Conservation (phyloP, 2,113 vertebrate species). For the Cervus canadensis region DNA sequence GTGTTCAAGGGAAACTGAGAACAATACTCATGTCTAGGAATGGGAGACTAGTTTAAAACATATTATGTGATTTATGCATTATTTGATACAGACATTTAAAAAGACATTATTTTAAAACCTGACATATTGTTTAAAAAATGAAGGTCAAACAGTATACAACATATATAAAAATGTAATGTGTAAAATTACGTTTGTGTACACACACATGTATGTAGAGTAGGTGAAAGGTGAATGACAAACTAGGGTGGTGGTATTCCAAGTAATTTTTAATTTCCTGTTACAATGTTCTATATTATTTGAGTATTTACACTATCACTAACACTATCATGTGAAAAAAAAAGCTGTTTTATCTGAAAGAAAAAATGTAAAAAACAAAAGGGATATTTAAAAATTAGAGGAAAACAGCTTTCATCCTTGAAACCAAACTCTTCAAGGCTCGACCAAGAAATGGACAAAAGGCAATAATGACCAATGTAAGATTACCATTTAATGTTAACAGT, state of each 20-base stretch:
- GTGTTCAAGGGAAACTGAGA: slow-evolving; percentile 13
- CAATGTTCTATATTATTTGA: background rate
- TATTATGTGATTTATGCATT: background rate
- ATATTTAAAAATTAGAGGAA: slow-evolving; percentile 24
- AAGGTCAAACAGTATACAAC: background rate
- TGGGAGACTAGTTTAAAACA: background rate
- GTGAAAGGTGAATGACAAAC: background rate
- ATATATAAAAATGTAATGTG: background rate
- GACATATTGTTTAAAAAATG: background rate
- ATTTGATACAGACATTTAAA: background rate
- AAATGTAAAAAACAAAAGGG: background rate
- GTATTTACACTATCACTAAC: background rate
- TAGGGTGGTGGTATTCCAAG: background rate
- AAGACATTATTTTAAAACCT: background rate
- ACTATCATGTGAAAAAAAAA: slow-evolving; percentile 21
- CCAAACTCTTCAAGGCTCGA: background rate
- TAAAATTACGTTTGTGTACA: background rate
- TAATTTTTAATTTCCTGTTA: background rate
- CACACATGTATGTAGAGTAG: background rate
- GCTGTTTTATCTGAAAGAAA: background rate
- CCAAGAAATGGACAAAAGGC: background rate
- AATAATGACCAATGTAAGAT: background rate
- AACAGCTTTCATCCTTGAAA: background rate
- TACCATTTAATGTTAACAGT: background rate
- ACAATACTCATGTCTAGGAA: background rate